Conservation (phyloP, 92 coral and sea anemone genomes). For the Umimayanthus kanabou region DNA sequence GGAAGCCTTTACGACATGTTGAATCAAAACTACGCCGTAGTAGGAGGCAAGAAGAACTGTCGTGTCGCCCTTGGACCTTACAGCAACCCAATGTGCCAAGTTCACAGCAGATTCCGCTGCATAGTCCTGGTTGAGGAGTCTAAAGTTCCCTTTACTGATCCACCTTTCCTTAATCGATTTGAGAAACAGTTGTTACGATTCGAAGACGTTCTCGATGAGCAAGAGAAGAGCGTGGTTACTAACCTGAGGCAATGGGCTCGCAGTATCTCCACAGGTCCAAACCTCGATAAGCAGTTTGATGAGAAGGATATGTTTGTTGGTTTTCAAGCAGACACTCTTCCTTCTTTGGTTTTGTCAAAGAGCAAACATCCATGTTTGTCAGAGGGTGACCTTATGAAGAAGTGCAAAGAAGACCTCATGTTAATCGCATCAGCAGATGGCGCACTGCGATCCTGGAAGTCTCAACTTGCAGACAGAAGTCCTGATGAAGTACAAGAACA, state of each 20-base stretch:
- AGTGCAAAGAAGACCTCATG: constrained; percentile 44
- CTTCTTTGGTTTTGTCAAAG: constrained; percentile 46
- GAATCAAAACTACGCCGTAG: constrained; percentile 61
- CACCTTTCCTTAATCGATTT: constrained; percentile 91
- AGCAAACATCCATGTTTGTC: background rate
- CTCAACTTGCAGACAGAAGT: constrained; percentile 10
- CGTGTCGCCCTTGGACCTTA: constrained; percentile 85
- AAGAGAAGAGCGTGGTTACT: constrained; percentile 54
- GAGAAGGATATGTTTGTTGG: constrained; percentile 56
- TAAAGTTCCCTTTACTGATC: constrained; percentile 82
- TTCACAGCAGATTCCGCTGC: constrained; percentile 75
- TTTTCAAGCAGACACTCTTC: constrained; percentile 55
- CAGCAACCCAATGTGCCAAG: constrained; percentile 86
- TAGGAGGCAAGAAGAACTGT: constrained; percentile 65
- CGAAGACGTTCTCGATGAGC: constrained; percentile 64
- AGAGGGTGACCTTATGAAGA: constrained; percentile 5
- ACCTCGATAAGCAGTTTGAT: constrained; percentile 46
- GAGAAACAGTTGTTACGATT: constrained; percentile 91
- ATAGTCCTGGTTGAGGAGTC: constrained; percentile 83
- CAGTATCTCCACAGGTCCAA: constrained; percentile 56
- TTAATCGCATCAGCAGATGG: constrained; percentile 50
- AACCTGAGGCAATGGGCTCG: constrained; percentile 58
- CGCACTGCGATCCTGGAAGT: constrained; percentile 37
- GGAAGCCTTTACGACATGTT: constrained; percentile 67
- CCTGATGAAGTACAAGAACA: background rate